phyloP scores from a whole-genome alignment of 2,888 invertebrate genomes.

The Pseudolycoriella hygida region DNA sequence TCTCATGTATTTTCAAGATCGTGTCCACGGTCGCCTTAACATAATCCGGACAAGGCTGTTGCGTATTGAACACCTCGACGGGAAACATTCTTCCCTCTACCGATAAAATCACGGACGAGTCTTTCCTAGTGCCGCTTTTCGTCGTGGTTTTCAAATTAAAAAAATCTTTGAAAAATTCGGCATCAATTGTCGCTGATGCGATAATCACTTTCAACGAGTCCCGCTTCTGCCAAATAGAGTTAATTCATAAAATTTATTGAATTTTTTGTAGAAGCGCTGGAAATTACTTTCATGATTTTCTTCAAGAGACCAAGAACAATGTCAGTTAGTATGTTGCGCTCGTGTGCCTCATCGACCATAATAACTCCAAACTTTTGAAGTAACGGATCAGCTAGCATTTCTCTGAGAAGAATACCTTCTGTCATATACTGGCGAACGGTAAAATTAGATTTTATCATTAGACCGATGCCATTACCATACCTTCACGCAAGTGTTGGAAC shows the following conservation, averaged over 20 bases:
- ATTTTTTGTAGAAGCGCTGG: not conserved
- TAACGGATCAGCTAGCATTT: slow-evolving; percentile 89
- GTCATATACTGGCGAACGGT: slow-evolving; percentile 69
- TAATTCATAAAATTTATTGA: too few species aligned
- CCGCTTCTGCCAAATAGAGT: slow-evolving; percentile 49
- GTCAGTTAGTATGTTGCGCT: slow-evolving; percentile 82
- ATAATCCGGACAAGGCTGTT: slow-evolving; percentile 80
- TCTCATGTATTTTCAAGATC: slow-evolving; percentile 72
- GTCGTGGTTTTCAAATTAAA: slow-evolving; percentile 36
- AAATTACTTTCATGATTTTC: slow-evolving; percentile 60
- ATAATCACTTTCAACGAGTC: slow-evolving; percentile 68
- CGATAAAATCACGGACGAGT: slow-evolving; percentile 64
- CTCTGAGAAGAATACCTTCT: slow-evolving; percentile 84
- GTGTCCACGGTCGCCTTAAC: slow-evolving; percentile 76
- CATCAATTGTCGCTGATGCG: slow-evolving; percentile 92
- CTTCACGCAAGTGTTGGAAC: slow-evolving; percentile 50
- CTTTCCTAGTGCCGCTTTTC: slow-evolving; percentile 25
- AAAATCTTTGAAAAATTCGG: slow-evolving; percentile 63
- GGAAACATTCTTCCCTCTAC: slow-evolving; percentile 80
- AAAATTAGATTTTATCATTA: too few species aligned
- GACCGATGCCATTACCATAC: too few species aligned
- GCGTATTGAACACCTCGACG: slow-evolving; percentile 66
- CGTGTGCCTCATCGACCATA: slow-evolving; percentile 91
- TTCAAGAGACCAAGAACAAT: slow-evolving; percentile 84
- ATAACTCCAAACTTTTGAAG: slow-evolving; percentile 75